Base-by-base conservation (phyloP, 2,888 invertebrate species). In the Eupithecia insigniata region DNA sequence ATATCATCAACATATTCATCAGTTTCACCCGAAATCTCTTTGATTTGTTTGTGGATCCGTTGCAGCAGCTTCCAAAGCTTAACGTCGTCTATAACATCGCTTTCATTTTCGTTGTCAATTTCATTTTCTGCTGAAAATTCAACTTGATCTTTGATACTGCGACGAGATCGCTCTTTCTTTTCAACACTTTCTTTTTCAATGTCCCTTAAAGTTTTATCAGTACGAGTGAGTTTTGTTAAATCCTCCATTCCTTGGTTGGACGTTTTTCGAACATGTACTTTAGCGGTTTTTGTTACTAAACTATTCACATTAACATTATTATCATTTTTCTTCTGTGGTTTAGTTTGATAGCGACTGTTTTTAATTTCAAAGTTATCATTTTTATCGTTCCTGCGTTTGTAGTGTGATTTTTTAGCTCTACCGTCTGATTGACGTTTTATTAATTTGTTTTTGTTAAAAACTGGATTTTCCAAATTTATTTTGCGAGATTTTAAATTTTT, bases 1-100 rank as follows among this genome's bases (percentile, higher is more conserved):
- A 51, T 32, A 65, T 80, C 79, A 60, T 81, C 81, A 18, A 78
- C 70, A 6, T 81, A 76, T 46, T 77, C 76, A 4, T 79, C 76
- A 30, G 72, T 77, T 70, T 89, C 84, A 26, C 75, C 58, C 3
- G 89, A 84, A 30, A 89, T 68, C 32, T 87, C 81, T 18, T 85
- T 80, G 26, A 90, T 74, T 72, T 87, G 83, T 67, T 87, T 83
- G 30, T 89, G 86, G 5, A 92, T 78, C 75, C 85, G 88, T 12
- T 83, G 83, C 0, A 91, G 75, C 43, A 92, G 84, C 62, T 87
- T 89, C 79, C 85, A 86, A 3, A 89, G 67, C 43, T 87, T 87
- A 0, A 76, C 78, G 72, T 85, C 83, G 22, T 86, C 83, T 46
- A 87, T 87, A 0, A 76, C 78, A 71, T 85, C 83, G 26, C 86